phyloP scores from a whole-genome alignment of 1,140 invertebrate species.

The Lepidostoma basale region DNA sequence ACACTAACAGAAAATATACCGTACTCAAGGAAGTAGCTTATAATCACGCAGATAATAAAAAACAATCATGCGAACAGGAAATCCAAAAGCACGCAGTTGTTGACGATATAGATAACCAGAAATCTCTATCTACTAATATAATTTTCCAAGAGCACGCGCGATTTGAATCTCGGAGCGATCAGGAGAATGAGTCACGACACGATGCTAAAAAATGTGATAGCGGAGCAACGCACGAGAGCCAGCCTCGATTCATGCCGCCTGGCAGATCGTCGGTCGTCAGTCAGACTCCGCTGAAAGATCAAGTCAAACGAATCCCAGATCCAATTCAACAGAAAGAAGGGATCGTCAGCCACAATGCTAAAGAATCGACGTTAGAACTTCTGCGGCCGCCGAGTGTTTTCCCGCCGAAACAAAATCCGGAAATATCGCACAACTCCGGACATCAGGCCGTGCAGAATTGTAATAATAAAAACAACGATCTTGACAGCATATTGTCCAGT shows the following conservation, averaged over 20 bases:
- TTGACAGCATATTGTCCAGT: not conserved
- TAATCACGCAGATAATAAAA: too few species aligned
- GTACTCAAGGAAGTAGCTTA: constrained; percentile 3
- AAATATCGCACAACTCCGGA: not conserved
- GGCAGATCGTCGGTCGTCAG: not conserved
- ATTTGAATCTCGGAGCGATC: not conserved
- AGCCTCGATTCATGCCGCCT: not conserved
- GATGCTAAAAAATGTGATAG: not conserved
- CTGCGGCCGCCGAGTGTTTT: not conserved
- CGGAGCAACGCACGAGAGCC: not conserved
- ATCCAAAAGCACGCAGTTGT: too few species aligned
- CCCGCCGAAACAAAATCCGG: not conserved
- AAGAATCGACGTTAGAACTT: not conserved
- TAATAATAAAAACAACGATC: not conserved
- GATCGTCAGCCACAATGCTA: not conserved
- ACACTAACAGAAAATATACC: not conserved
- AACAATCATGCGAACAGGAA: too few species aligned
- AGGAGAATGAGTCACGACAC: not conserved
- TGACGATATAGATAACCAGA: not conserved
- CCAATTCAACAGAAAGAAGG: not conserved
- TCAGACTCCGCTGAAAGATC: not conserved
- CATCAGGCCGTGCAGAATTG: not conserved
- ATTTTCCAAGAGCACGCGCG: not conserved
- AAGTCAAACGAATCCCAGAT: not conserved
- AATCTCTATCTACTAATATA: not conserved